Conservation (phyloP, 2,113 vertebrate species). For the Ptychochromis oligacanthus region DNA sequence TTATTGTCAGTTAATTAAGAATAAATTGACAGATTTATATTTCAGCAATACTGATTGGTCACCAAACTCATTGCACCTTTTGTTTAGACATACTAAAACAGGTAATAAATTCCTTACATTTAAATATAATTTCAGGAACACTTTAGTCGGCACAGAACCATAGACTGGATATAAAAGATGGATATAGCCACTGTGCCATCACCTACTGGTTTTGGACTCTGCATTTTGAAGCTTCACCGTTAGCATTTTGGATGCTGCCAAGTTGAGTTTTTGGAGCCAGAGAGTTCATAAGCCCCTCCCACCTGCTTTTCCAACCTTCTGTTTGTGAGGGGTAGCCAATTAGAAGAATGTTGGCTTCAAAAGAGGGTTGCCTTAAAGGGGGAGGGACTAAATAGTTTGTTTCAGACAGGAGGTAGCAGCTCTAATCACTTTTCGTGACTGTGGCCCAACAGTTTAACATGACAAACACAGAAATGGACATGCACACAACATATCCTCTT, state of each 20-base stretch:
- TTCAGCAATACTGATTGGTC: too few species aligned
- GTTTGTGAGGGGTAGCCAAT: background rate
- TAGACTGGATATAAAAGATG: background rate
- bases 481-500: background rate
- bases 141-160: background rate
- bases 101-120: background rate
- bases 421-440: too few species aligned
- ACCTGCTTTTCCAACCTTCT: background rate
- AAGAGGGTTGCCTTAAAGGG: background rate
- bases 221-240: background rate
- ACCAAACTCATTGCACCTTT: too few species aligned
- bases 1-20: background rate
- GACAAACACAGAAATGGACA: background rate
- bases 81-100: too few species aligned
- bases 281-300: background rate
- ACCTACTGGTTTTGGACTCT: fast-evolving
- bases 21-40: background rate
- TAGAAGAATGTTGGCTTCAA: background rate
- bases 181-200: background rate
- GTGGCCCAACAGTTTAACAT: background rate
- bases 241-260: too few species aligned
- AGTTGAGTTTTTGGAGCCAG: background rate
- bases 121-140: background rate
- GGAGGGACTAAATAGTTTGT: background rate
- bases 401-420: background rate